These are phyloP conservation scores for Zeuzera pyrina DNA, from an alignment of 2,888 invertebrate species.

Conservation along the genomic window DNA sequence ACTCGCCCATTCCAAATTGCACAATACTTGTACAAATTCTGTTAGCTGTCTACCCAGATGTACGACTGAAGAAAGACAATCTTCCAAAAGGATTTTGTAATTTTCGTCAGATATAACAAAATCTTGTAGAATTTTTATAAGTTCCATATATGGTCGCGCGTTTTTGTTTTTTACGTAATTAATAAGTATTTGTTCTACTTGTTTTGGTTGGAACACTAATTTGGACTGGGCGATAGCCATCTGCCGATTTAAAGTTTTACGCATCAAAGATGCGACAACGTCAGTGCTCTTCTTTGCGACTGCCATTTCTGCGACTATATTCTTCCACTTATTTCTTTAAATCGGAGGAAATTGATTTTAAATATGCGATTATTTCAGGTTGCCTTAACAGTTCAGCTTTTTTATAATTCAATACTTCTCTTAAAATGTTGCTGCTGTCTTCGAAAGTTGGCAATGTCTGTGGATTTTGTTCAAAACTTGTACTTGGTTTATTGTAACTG, in stretches of 20 bases:
- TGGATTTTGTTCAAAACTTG: conserved; percentile 44
- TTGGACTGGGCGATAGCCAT: conserved; percentile 47
- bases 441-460: conserved; percentile 33
- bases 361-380: conserved; percentile 56
- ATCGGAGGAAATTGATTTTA: conserved; percentile 52
- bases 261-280: conserved; percentile 60
- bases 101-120: conserved; percentile 54
- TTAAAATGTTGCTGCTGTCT: conserved; percentile 52
- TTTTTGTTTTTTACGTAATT: conserved; percentile 47
- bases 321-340: conserved; percentile 41
- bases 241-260: conserved; percentile 53
- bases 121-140: conserved; percentile 58
- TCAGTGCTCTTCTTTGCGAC: conserved; percentile 50
- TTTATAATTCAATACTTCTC: conserved; percentile 62
- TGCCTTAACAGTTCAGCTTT: conserved; percentile 60
- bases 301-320: no score
- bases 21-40: conserved; percentile 49
- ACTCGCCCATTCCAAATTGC: conserved; percentile 48
- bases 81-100: conserved; percentile 49
- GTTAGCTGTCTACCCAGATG: conserved; percentile 46
- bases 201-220: conserved; percentile 50
- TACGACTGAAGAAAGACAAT: conserved; percentile 52
- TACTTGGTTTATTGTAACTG: conserved; percentile 50
- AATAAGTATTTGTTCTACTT: conserved; percentile 56
- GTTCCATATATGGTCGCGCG: conserved; percentile 52